phyloP scores from a whole-genome alignment of 2,797 vertebrate species.

The Sarcophilus harrisii region DNA sequence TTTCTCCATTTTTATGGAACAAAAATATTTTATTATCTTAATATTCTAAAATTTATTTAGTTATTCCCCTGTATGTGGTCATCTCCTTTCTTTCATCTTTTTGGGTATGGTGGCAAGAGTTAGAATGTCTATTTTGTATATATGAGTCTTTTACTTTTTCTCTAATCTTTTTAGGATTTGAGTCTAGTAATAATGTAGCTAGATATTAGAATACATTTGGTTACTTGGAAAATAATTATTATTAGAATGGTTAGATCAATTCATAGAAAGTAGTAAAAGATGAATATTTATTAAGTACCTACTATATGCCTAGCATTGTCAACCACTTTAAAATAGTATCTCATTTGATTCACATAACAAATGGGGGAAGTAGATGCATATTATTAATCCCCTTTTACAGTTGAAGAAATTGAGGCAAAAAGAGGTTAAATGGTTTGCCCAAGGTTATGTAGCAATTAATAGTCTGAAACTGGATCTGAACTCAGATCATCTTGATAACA shows the following conservation, averaged over 20 bases:
- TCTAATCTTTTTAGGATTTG: background rate
- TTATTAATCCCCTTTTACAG: background rate
- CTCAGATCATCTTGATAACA: background rate
- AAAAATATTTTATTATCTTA: background rate
- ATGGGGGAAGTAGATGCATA: background rate
- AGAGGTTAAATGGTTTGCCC: no score
- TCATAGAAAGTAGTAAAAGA: background rate
- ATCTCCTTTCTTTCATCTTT: background rate
- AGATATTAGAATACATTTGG: background rate
- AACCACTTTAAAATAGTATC: background rate
- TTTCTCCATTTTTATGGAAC: background rate
- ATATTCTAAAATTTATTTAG: background rate
- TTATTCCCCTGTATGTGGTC: background rate
- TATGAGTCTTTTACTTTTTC: background rate
- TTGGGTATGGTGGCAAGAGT: background rate
- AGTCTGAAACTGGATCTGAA: background rate
- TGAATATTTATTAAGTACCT: background rate
- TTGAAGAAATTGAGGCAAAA: background rate
- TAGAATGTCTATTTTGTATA: background rate
- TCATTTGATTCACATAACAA: background rate
- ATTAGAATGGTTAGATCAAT: background rate
- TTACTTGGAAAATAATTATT: background rate
- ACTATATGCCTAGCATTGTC: background rate
- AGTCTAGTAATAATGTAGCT: background rate
- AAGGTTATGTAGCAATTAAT: background rate